These are phyloP conservation scores for Oryzias javanicus DNA, from an alignment of 2,113 vertebrate genomes.

Conservation along the genomic window DNA sequence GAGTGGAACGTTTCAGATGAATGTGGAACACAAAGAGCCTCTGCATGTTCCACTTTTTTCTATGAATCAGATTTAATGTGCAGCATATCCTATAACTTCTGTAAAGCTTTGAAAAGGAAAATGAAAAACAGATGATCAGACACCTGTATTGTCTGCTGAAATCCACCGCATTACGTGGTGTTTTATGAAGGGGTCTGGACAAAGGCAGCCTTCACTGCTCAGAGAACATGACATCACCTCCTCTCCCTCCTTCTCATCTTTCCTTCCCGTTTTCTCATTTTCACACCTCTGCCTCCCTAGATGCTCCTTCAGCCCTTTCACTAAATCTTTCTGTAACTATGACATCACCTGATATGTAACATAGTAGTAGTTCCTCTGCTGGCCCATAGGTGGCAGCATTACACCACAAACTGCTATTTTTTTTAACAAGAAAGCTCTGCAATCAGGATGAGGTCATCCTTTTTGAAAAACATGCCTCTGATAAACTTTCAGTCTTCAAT, in stretches of 20 bases:
- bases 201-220: slow-evolving; percentile 35
- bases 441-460: slow-evolving; percentile 73
- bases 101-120: not conserved
- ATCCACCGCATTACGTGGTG: slow-evolving; percentile 14
- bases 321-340: slow-evolving; percentile 59
- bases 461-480: slow-evolving; percentile 40
- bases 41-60: too few species aligned
- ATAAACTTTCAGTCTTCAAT: slow-evolving; percentile 39
- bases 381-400: slow-evolving; percentile 70
- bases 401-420: slow-evolving; percentile 13
- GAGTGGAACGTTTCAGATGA: too few species aligned
- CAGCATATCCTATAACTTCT: not conserved
- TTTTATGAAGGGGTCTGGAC: slow-evolving; percentile 40
- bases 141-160: not conserved
- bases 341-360: slow-evolving; percentile 54
- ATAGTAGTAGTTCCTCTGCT: slow-evolving; percentile 45
- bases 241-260: slow-evolving; percentile 27
- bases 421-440: slow-evolving; percentile 10
- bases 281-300: slow-evolving; percentile 29
- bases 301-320: slow-evolving; percentile 23
- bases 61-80: slow-evolving; percentile 7
- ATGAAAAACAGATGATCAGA: not conserved
- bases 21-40: too few species aligned
- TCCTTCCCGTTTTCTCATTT: slow-evolving; percentile 28
- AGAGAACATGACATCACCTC: slow-evolving; percentile 62